Evolutionary conservation across 53 echinoderm and acorn worm genomes (phyloP).

Genomic region (Echinometra lucunter): DNA sequence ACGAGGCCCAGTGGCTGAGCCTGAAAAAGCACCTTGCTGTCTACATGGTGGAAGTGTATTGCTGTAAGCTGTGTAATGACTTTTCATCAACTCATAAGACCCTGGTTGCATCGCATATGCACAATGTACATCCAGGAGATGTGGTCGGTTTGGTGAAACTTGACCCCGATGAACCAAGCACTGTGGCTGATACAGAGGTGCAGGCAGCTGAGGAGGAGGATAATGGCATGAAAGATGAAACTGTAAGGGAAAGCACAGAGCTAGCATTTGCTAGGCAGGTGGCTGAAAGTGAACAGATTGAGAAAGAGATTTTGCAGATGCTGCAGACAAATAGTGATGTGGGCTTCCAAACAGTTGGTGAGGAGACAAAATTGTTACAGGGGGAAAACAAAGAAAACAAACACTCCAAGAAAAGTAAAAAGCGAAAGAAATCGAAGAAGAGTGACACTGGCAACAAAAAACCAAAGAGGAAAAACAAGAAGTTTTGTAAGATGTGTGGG

Average conservation of each 20-base stretch:
- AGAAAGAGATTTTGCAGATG: constrained; percentile 54
- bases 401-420: constrained; percentile 57
- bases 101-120: constrained; percentile 59
- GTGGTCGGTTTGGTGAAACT: background rate
- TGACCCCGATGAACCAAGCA: background rate
- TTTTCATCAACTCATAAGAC: constrained; percentile 73
- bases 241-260: background rate
- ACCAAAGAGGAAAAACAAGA: constrained; percentile 36
- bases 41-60: constrained; percentile 77
- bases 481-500: constrained; percentile 31
- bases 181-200: constrained; percentile 37
- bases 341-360: background rate
- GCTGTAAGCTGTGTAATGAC: constrained; percentile 75
- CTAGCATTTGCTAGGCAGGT: constrained; percentile 50
- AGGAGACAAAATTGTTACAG: background rate
- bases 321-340: constrained; percentile 54
- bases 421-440: constrained; percentile 34
- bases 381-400: constrained; percentile 44
- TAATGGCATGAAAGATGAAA: constrained; percentile 7
- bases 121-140: constrained; percentile 57
- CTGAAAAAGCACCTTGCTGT: constrained; percentile 67
- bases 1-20: constrained; percentile 47
- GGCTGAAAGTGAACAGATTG: constrained; percentile 54
- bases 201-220: constrained; percentile 26
- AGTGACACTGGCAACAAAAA: background rate